Percentiles rank a stretch among this genome's conserved stretches.
phyloP scores from a whole-genome alignment of 2,113 vertebrate genomes.

The Seriola quinqueradiata region DNA sequence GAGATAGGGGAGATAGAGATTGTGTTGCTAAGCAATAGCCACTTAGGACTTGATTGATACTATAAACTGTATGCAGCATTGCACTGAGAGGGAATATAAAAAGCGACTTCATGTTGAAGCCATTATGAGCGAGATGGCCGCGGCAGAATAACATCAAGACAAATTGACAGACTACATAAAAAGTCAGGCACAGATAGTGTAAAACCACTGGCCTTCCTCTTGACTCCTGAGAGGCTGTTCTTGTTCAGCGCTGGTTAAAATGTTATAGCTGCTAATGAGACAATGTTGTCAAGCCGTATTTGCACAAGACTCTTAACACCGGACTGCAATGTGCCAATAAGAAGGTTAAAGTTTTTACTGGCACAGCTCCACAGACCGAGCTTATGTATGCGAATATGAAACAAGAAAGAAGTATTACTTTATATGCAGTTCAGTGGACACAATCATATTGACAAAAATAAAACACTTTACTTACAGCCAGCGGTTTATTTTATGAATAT shows the following conservation, averaged over 20 bases:
- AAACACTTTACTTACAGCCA: not conserved
- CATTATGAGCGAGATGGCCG: conserved; percentile 16
- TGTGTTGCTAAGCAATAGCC: conserved; percentile 77
- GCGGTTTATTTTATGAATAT: not conserved
- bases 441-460: not conserved
- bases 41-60: conserved; percentile 64
- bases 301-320: not conserved
- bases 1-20: conserved; percentile 40
- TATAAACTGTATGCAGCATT: conserved; percentile 49
- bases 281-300: not conserved
- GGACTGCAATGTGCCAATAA: not conserved
- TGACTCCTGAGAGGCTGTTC: not conserved
- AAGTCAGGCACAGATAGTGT: not conserved
- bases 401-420: not conserved
- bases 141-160: not conserved
- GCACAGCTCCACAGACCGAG: not conserved
- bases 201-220: not conserved
- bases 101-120: conserved; percentile 44
- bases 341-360: not conserved
- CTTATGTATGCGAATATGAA: not conserved
- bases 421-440: not conserved
- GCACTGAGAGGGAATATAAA: conserved; percentile 38
- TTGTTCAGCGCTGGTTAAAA: not conserved
- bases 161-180: not conserved
- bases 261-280: not conserved